Percentiles rank a stretch among this genome's conserved stretches.
phyloP scores from a whole-genome alignment of 2,113 vertebrate species.

The Paedocypris sp. region DNA sequence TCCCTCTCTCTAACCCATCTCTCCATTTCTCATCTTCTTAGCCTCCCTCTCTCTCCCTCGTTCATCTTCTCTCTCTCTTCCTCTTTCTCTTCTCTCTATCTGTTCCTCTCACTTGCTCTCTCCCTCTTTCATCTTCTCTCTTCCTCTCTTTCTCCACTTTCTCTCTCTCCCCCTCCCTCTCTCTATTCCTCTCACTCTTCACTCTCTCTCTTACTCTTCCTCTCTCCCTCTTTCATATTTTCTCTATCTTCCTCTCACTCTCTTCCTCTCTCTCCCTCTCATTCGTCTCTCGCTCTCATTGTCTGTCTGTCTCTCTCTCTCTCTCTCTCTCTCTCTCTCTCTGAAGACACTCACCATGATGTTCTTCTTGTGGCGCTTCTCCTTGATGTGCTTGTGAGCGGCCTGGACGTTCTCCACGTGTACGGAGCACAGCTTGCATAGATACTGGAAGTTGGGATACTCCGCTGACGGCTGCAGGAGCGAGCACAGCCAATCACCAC shows the following conservation, averaged over 20 bases:
- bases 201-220: no score
- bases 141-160: conserved; percentile 77
- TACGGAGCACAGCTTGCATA: conserved; percentile 95
- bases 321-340: no score
- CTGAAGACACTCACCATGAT: conserved; percentile 78
- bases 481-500: conserved; percentile 18
- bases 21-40: no score
- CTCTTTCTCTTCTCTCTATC: conserved; percentile 98
- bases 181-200: no score
- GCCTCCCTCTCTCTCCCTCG: no score
- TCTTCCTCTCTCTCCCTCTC: conserved; percentile 97
- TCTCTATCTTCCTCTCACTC: no score
- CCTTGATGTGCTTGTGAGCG: conserved; percentile 98
- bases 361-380: conserved; percentile 98
- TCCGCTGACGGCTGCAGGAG: conserved; percentile 79
- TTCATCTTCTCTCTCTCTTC: conserved; percentile 77
- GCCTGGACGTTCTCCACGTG: conserved; percentile 97
- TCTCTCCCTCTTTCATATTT: no score
- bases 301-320: no score
- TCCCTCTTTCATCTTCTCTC: conserved; percentile 76
- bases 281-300: conserved; percentile 50
- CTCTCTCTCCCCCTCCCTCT: no score
- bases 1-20: no score
- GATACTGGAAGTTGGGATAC: conserved; percentile 91
- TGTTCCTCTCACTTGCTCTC: no score